phyloP scores from a whole-genome alignment of 2,113 vertebrate species.

The Lanius collurio region DNA sequence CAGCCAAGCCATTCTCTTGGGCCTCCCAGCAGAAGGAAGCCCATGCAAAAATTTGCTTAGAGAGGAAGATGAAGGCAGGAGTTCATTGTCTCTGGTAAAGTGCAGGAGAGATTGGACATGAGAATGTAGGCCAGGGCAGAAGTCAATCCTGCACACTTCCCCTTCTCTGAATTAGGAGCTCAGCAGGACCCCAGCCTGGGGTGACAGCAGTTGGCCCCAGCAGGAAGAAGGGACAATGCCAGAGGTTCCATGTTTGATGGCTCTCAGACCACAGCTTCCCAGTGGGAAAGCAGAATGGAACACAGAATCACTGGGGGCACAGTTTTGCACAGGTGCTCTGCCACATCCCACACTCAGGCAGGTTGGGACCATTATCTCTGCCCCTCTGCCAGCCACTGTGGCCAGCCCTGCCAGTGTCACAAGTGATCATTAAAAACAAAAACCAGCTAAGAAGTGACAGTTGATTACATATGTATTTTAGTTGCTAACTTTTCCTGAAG shows the following conservation, averaged over 20 bases:
- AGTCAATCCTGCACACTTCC: not conserved
- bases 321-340: not conserved
- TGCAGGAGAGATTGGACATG: not conserved
- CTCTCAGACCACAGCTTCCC: not conserved
- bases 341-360: not conserved
- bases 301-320: accelerated
- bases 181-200: not conserved
- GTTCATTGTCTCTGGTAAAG: not conserved
- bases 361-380: not conserved
- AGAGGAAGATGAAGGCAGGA: not conserved
- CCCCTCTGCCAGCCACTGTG: not conserved
- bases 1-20: not conserved
- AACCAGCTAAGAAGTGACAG: not conserved
- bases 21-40: not conserved
- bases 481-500: not conserved
- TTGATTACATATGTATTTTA: not conserved
- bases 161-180: not conserved
- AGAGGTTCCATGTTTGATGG: not conserved
- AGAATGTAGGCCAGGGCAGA: not conserved
- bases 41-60: not conserved
- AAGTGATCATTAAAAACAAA: not conserved
- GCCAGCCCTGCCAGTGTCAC: not conserved
- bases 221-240: not conserved
- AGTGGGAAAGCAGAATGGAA: not conserved
- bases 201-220: accelerated